Evolutionary conservation across 2,888 invertebrate species (phyloP).

Genomic region (Strigamia crassipes): DNA sequence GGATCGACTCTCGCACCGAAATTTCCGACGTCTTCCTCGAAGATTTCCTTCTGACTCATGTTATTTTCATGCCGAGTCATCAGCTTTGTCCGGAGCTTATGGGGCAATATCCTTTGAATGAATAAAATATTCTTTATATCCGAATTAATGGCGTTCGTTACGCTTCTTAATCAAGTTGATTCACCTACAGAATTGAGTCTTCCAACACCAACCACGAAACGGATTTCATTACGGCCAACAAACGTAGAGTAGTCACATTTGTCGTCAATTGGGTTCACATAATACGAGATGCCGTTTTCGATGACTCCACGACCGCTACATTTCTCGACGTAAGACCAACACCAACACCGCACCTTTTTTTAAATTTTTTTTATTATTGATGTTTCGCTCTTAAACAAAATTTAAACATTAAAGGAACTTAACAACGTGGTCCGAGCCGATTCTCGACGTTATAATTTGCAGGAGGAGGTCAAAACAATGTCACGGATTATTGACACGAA

Average conservation of each 20-base stretch:
- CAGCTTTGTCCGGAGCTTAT: constrained; percentile 74
- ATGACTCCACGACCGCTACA: constrained; percentile 71
- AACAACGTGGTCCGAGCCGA: constrained; percentile 73
- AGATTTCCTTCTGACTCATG: constrained; percentile 80
- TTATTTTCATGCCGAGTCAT: constrained; percentile 78
- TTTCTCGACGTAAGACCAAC: constrained; percentile 69
- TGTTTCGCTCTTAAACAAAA: too few species aligned
- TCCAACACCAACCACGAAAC: constrained; percentile 63
- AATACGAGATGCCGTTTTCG: constrained; percentile 74
- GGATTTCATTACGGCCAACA: constrained; percentile 71
- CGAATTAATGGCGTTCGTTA: background rate
- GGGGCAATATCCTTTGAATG: constrained; percentile 73
- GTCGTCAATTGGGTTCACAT: constrained; percentile 76
- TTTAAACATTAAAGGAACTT: constrained; percentile 64
- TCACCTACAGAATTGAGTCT: constrained; percentile 57
- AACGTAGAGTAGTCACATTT: constrained; percentile 76
- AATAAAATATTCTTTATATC: background rate
- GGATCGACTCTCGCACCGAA: constrained; percentile 66
- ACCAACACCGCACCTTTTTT: too few species aligned
- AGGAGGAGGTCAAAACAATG: constrained; percentile 72
- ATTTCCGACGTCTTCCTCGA: constrained; percentile 75
- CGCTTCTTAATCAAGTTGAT: background rate
- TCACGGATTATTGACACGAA: constrained; percentile 64
- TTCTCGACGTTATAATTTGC: constrained; percentile 64
- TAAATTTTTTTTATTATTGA: too few species aligned